phyloP scores from a whole-genome alignment of 1,140 invertebrate species.

The Trachelipus rathkii region DNA sequence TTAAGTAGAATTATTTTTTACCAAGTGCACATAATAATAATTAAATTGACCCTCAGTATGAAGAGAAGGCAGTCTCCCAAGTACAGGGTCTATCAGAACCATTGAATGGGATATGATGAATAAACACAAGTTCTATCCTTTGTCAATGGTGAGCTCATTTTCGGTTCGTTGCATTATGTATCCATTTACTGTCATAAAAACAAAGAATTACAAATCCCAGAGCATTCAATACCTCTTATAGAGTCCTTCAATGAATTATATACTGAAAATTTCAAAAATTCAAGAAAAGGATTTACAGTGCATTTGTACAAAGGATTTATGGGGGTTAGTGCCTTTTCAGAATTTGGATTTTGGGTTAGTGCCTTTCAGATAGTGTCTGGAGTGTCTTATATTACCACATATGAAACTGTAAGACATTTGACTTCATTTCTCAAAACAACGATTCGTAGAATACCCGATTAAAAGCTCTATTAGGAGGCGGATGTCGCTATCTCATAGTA shows the following conservation, averaged over 20 bases:
- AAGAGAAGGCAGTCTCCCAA: no score
- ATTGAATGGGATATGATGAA: background rate
- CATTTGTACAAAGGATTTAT: constrained; percentile 93
- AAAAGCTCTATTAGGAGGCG: background rate
- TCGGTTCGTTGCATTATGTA: background rate
- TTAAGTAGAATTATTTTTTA: no score
- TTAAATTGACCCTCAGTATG: no score
- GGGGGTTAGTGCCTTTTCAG: no score
- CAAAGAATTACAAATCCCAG: constrained; percentile 59
- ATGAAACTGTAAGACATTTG: background rate
- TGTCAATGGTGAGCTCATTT: background rate
- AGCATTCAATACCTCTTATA: constrained; percentile 74
- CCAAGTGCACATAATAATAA: no score
- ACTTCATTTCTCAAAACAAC: background rate
- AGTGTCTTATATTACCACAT: constrained; percentile 76
- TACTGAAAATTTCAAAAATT: constrained; percentile 83
- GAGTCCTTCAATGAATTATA: constrained; percentile 87
- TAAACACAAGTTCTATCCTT: background rate
- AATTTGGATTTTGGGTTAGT: no score
- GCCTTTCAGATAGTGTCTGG: constrained; percentile 77
- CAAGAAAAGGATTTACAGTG: constrained; percentile 69
- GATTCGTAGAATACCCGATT: background rate
- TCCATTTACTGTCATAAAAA: background rate
- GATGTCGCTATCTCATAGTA: no score
- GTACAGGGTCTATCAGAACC: background rate